Conservation (phyloP, 2,797 vertebrate genomes). For the Rhinoraja longicauda region DNA sequence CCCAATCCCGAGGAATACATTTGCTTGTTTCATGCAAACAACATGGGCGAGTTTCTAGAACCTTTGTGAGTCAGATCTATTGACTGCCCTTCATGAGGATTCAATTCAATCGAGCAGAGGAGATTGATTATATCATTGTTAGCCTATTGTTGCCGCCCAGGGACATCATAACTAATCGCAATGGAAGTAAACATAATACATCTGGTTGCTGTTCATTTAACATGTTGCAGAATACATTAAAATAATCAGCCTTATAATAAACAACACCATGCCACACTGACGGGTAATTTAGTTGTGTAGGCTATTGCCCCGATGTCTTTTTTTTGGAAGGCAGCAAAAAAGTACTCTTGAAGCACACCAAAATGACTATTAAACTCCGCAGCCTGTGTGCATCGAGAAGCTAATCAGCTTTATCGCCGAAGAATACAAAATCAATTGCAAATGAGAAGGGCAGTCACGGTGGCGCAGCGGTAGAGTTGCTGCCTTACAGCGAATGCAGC, state of each 20-base stretch:
- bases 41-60: neutral
- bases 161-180: constrained; percentile 27
- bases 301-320: constrained; percentile 37
- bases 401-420: neutral
- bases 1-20: neutral
- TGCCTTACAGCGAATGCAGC: too few species aligned
- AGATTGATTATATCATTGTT: constrained; percentile 20
- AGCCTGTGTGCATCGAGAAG: neutral
- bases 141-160: neutral
- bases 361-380: neutral
- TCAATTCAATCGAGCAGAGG: neutral
- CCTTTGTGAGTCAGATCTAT: neutral
- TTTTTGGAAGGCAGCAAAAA: neutral
- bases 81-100: neutral
- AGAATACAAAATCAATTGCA: neutral
- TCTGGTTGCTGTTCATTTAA: neutral
- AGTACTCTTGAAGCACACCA: neutral
- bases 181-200: constrained; percentile 14
- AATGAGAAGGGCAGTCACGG: neutral
- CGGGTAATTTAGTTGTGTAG: constrained; percentile 41
- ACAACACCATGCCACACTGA: neutral
- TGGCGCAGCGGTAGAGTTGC: too few species aligned
- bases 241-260: constrained; percentile 15
- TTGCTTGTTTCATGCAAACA: neutral
- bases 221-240: neutral